A percentile compares a stretch with the other conserved stretches of the same genome.
These are phyloP conservation scores for Pecten maximus DNA, from an alignment of 2,888 invertebrate species.

Conservation along the genomic window DNA sequence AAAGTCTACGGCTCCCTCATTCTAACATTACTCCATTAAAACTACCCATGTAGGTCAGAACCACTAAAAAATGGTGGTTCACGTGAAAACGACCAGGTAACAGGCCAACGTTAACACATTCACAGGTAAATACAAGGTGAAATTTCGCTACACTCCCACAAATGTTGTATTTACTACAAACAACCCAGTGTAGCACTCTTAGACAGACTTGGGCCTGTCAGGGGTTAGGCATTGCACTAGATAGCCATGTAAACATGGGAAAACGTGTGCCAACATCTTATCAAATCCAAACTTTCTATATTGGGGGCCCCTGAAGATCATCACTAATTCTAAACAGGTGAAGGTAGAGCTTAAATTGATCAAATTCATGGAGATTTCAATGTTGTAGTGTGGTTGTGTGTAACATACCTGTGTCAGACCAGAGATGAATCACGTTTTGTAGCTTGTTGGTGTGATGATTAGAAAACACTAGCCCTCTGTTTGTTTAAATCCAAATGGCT, in stretches of 20 bases:
- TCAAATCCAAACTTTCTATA: neutral
- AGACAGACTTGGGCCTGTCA: neutral
- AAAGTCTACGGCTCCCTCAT: neutral
- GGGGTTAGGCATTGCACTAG: neutral
- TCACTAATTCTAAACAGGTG: neutral
- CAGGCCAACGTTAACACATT: neutral
- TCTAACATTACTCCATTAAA: neutral
- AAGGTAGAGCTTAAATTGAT: neutral
- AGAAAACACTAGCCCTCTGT: constrained; percentile 14
- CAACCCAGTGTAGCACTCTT: neutral
- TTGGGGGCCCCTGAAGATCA: neutral
- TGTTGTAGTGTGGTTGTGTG: neutral
- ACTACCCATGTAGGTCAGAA: neutral
- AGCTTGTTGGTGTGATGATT: neutral
- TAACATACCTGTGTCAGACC: neutral
- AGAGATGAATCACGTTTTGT: neutral
- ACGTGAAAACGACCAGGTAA: constrained; percentile 9
- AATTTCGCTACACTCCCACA: neutral
- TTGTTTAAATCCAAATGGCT: neutral
- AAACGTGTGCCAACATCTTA: neutral
- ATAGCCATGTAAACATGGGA: neutral
- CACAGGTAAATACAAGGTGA: constrained; percentile 9
- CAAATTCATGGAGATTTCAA: neutral
- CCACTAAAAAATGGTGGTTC: neutral
- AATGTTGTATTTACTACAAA: neutral